Base-by-base conservation (phyloP, 2,113 vertebrate species). In the Zosterops borbonicus region DNA sequence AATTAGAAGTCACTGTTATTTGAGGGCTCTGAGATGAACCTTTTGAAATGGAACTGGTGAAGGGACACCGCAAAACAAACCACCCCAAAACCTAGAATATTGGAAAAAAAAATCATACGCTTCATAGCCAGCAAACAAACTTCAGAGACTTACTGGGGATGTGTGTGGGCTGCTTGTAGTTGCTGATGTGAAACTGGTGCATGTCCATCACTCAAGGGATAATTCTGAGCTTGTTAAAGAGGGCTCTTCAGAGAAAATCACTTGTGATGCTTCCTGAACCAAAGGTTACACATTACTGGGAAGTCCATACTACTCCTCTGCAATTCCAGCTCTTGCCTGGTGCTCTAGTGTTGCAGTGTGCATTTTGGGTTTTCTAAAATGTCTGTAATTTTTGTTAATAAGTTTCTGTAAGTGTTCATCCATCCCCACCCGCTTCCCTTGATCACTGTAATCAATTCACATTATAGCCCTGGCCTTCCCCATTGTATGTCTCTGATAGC, bases 181-280 rank as follows among this genome's bases (percentile, higher is more conserved):
- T 60, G 13, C 35, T 74, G 16, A 27, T 0, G 1, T 23, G 18
- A 1, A 2, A 19, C 4, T 9, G 25, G 11, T 50, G 14, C 11
- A 2, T 0, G 0, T 7, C 24, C 20, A 6, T 52, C 16, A 2
- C 44, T 65, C 35, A 25, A 21, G 39, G n/a, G 31, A 31, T 19
- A 3, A 0, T 1, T 64, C 11, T 52, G 58, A 69, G n/a, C n/a
- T 75, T 79, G 39, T 60, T 37, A 28, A 53, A 63, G 47, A 58
- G 7, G 12, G 1, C 1, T 70, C 63, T 44, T 7, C 46, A 14
- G 3, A 25, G 39, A 37, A 6, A 11, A 3, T 19, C 25, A 29
- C 31, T 3, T 1, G 41, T 25, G 28, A 6, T 1, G 1, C 14
- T 53, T 47, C n/a, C 22, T 41, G 18, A 76, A 42, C 6, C 33